Evolutionary conservation across 2,113 vertebrate genomes (phyloP), one percentile per base, ranked within the genome.

Genomic region (Donacobius atricapilla): DNA sequence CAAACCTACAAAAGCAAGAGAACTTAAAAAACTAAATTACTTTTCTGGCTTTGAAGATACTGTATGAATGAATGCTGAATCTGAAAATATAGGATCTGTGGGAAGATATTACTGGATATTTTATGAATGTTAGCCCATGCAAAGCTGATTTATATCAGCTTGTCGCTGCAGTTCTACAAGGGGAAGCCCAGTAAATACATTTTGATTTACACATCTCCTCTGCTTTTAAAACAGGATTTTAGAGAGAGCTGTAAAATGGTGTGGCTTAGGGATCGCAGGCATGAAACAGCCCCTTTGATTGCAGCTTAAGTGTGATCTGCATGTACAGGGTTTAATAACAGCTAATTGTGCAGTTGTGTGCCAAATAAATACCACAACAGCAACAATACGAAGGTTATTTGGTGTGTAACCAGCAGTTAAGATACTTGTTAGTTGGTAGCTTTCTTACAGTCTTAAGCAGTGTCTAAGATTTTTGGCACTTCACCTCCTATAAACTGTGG

Each of bases 221-320:
- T 44, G 25, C 54, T 89, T 92, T 83, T 75, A 69, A 89, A 94
- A 75, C 10, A 54, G 25, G 47, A 63, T 11, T 83, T 88, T 35
- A 31, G 37, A 66, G 28, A 16, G 39, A 45, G 35, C 65, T 90
- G 22, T 90, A 94, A 92, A 96, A 71, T 58, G 8, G 4, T 47
- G 19, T 89, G 77, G 68, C 39, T 84, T 89, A 56, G n/a, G 28
- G n/a, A 82, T 79, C 66, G 30, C 23, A 65, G 56, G 19, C 61
- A 53, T 80, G 70, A 90, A 95, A 69, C 53, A 63, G 23, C 40
- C 33, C 31, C n/a, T 94, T 84, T 94, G 65, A 65, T 53, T 89
- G 56, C 45, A 60, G 57, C 53, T 87, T 87, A 84, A 54, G 66
- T 69, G 47, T 69, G 63, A 93, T 94, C 70, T 81, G 37, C 4